Conservation (phyloP, 2,113 vertebrate genomes). For the Sinocyclocheilus anshuiensis region DNA sequence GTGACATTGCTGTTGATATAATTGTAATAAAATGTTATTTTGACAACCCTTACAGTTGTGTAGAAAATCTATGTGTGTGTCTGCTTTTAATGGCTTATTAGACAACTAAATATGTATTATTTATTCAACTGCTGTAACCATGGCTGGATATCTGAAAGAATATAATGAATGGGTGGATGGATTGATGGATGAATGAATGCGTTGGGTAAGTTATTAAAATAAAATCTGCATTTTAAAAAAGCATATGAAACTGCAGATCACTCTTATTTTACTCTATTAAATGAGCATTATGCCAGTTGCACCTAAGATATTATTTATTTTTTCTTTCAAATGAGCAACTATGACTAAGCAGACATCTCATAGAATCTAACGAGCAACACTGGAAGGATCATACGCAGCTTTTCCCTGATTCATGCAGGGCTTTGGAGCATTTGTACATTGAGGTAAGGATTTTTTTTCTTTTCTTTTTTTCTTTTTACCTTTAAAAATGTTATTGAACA, state of each 20-base stretch:
- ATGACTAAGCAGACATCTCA: constrained; percentile 11
- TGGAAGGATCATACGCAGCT: not conserved
- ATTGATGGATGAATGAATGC: not conserved
- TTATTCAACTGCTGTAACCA: not conserved
- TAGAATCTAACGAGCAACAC: not conserved
- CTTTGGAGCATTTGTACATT: not conserved
- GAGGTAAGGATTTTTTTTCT: not conserved
- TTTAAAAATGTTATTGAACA: not conserved
- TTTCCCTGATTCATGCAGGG: not conserved
- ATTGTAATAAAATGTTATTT: constrained; percentile 1
- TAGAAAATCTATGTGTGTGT: not conserved
- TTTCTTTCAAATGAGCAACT: not conserved
- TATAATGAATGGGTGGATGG: not conserved
- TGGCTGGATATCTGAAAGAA: not conserved
- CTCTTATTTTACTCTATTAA: not conserved
- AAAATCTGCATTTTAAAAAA: too few species aligned
- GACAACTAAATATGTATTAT: not conserved
- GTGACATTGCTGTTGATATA: not conserved
- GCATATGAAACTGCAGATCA: not conserved
- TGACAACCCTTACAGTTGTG: not conserved
- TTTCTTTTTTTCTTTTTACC: too few species aligned
- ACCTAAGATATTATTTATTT: too few species aligned
- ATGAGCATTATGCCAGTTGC: not conserved
- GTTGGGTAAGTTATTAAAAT: not conserved
- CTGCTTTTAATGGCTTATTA: constrained; percentile 9